Percentiles rank a stretch among this genome's conserved stretches.
These are phyloP conservation scores for Liodrosophila aerea DNA, from an alignment of 2,888 invertebrate genomes.

Conservation along the genomic window DNA sequence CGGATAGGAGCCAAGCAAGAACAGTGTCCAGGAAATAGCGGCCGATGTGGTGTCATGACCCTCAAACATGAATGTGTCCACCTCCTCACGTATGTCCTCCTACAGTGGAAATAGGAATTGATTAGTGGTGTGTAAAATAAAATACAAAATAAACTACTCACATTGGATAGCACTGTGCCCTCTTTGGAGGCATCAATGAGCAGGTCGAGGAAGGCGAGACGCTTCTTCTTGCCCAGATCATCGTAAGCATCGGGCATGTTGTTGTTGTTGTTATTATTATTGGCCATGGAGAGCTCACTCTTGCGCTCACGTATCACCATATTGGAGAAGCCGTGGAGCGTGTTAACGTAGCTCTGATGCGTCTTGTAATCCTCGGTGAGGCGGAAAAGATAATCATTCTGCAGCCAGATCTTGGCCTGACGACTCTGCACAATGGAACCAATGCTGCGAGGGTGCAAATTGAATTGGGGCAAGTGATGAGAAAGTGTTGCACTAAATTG, in stretches of 20 bases:
- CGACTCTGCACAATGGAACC: constrained; percentile 84
- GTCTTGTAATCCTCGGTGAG: constrained; percentile 84
- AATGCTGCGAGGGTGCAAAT: constrained; percentile 78
- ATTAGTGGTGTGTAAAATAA: not conserved
- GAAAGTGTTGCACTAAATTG: constrained; percentile 74
- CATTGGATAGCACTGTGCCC: constrained; percentile 82
- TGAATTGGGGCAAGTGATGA: constrained; percentile 26
- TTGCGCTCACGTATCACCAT: constrained; percentile 83
- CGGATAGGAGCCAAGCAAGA: constrained; percentile 80
- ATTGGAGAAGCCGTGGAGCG: constrained; percentile 83
- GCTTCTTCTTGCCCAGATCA: constrained; percentile 83
- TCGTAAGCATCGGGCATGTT: constrained; percentile 74
- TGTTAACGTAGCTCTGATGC: constrained; percentile 83
- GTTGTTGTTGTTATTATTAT: constrained; percentile 66
- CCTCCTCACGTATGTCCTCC: constrained; percentile 85
- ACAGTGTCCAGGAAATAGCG: constrained; percentile 82
- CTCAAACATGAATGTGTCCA: constrained; percentile 87
- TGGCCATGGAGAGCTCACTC: constrained; percentile 78
- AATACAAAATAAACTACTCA: constrained; percentile 19
- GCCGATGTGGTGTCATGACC: constrained; percentile 83
- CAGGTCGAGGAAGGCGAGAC: constrained; percentile 85
- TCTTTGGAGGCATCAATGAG: constrained; percentile 84
- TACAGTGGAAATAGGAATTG: constrained; percentile 1
- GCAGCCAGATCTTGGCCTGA: constrained; percentile 86
- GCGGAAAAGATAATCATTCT: constrained; percentile 85